These are phyloP conservation scores for Eurystomus glaucurus DNA, from an alignment of 2,797 vertebrate genomes.

Conservation along the genomic window DNA sequence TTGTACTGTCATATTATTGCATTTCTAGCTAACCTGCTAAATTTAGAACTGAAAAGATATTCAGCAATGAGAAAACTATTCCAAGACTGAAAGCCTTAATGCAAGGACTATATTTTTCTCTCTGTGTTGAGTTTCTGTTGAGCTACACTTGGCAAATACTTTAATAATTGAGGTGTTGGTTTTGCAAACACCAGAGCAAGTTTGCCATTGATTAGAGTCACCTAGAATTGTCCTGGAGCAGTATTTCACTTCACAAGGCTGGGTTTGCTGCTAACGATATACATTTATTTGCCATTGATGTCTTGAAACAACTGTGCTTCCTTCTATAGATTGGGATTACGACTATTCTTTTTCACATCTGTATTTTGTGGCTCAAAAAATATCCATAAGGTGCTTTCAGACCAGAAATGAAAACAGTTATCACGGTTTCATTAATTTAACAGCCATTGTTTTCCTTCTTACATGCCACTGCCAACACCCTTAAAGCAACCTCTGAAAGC, in stretches of 20 bases:
- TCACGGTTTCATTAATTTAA: neutral
- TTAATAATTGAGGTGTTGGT: neutral
- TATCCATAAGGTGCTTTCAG: neutral
- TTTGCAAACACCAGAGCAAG: neutral
- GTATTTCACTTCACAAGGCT: neutral
- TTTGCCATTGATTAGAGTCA: neutral
- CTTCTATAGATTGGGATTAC: neutral
- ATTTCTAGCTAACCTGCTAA: neutral
- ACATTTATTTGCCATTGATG: neutral
- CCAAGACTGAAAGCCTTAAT: neutral
- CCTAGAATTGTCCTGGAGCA: neutral
- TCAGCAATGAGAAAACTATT: neutral
- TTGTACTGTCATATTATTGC: neutral
- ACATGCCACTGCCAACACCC: neutral
- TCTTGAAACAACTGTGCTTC: neutral
- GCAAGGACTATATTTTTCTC: neutral
- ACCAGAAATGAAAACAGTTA: neutral
- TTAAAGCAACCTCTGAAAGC: neutral
- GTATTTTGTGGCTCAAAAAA: neutral
- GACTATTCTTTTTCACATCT: neutral
- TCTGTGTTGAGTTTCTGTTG: neutral
- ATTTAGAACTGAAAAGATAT: neutral
- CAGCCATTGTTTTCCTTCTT: neutral
- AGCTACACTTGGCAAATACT: neutral
- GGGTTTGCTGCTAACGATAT: neutral